Base-by-base conservation (phyloP, 2,797 vertebrate species). In the Staurois parvus region DNA sequence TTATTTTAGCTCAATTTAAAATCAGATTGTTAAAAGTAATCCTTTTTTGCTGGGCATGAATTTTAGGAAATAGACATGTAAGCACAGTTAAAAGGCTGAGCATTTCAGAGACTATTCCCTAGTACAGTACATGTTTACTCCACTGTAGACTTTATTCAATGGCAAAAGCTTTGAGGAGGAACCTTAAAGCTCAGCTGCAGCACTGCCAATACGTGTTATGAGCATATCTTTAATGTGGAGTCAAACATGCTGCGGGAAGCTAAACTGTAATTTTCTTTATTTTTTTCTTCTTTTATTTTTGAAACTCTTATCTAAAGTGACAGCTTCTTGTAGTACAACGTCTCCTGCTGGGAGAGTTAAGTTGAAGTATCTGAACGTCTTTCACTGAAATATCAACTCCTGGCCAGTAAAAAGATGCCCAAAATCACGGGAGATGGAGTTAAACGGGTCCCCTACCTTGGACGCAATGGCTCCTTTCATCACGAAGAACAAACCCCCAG, bases 361-460 rank as follows among this genome's bases (percentile, higher is more conserved):
- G 94, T 95, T 94, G 94, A 95, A 95, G 95, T 95, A 94, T 93
- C 95, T 94, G 95, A 95, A 95, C 94, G 95, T 95, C 94, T 95
- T 94, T 95, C 93, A 94, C 93, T 94, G 94, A 95, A 95, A 95
- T 93, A 95, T 94, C 95, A 95, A 95, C 95, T 95, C 95, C 94
- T 94, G 93, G 95, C 93, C 95, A 95, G 95, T 94, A 94, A 94
- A 95, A 95, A 95, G 95, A 95, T 94, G 94, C 94, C 95, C 95
- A 95, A 94, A 94, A 83, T 95, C 92, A 94, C 95, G 94, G 95
- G 94, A 95, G 94, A 95, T 94, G 93, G 93, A 95, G 95, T 95
- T 95, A 95, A 95, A 95, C 94, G 94, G 95, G 94, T 94, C 95
- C 94, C 94, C 94, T 95, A 95, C 95, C 94, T 95, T 95, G 94